phyloP scores from a whole-genome alignment of 2,888 invertebrate genomes.

The Drosophila aldrichi region DNA sequence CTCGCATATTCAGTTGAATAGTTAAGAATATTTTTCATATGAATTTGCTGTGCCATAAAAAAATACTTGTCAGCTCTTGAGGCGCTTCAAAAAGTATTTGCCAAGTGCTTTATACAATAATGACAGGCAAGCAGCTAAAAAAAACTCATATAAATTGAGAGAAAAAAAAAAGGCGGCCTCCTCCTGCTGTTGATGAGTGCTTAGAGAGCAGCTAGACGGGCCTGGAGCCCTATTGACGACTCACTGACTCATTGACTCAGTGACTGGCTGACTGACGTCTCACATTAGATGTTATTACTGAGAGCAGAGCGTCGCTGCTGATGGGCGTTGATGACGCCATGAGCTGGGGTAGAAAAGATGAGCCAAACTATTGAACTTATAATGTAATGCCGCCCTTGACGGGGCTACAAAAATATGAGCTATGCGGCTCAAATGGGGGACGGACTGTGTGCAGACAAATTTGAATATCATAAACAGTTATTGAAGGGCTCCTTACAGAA shows the following conservation, averaged over 20 bases:
- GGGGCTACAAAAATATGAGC: slow-evolving; percentile 21
- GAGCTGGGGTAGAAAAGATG: slow-evolving; percentile 35
- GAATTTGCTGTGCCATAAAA: slow-evolving; percentile 62
- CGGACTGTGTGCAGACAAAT: slow-evolving; percentile 2
- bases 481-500: slow-evolving; percentile 12
- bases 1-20: slow-evolving; percentile 6
- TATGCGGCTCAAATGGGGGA: background rate
- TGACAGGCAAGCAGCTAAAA: slow-evolving; percentile 37
- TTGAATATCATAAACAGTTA: slow-evolving; percentile 25
- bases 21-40: slow-evolving; percentile 63
- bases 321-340: slow-evolving; percentile 56
- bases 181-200: slow-evolving; percentile 52
- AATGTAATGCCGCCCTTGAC: slow-evolving; percentile 31
- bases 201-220: slow-evolving; percentile 37
- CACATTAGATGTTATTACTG: slow-evolving; percentile 61
- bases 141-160: slow-evolving; percentile 52
- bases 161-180: background rate
- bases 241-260: slow-evolving; percentile 15
- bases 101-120: slow-evolving; percentile 75
- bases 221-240: slow-evolving; percentile 32
- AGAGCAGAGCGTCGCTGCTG: slow-evolving; percentile 16
- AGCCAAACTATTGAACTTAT: slow-evolving; percentile 70
- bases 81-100: slow-evolving; percentile 70
- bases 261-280: slow-evolving; percentile 39
- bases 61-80: slow-evolving; percentile 65